phyloP scores from a whole-genome alignment of 2,113 vertebrate genomes.

The Catagonus wagneri region DNA sequence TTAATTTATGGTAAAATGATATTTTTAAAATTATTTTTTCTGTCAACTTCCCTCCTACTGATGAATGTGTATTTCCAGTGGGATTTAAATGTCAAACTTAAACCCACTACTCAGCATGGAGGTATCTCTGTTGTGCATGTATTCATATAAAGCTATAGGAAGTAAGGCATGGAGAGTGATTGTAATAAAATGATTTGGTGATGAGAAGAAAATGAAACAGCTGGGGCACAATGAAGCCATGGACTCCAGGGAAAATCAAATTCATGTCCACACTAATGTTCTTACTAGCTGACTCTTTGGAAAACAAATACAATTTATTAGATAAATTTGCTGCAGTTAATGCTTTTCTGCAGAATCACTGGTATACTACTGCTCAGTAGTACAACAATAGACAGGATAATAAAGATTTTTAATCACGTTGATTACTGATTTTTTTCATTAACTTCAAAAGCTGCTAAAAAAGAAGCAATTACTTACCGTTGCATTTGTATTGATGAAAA shows the following conservation, averaged over 20 bases:
- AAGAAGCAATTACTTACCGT: constrained; percentile 31
- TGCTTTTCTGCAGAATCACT: constrained; percentile 12
- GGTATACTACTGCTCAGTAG: constrained; percentile 33
- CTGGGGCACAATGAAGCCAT: constrained; percentile 73
- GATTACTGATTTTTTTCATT: constrained; percentile 28
- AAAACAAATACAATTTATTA: constrained; percentile 81
- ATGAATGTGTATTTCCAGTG: background rate
- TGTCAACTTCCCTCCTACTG: background rate
- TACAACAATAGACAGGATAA: constrained; percentile 11
- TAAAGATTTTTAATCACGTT: constrained; percentile 22
- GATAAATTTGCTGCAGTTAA: constrained; percentile 54
- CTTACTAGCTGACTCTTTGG: constrained; percentile 58
- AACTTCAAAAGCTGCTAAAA: constrained; percentile 16
- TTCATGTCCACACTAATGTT: constrained; percentile 54
- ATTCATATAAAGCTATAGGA: constrained; percentile 10
- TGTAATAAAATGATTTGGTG: constrained; percentile 64
- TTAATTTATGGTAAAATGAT: background rate
- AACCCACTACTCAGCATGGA: constrained; percentile 12
- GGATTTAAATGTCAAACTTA: constrained; percentile 25
- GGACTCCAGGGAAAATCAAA: constrained; percentile 69
- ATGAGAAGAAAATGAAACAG: constrained; percentile 84
- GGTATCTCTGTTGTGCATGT: background rate
- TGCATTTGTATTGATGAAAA: constrained; percentile 68
- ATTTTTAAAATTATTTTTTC: constrained; percentile 1
- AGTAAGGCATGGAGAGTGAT: constrained; percentile 31